Base-by-base conservation (phyloP, 2,888 invertebrate genomes). In the Eretmocerus hayati region DNA sequence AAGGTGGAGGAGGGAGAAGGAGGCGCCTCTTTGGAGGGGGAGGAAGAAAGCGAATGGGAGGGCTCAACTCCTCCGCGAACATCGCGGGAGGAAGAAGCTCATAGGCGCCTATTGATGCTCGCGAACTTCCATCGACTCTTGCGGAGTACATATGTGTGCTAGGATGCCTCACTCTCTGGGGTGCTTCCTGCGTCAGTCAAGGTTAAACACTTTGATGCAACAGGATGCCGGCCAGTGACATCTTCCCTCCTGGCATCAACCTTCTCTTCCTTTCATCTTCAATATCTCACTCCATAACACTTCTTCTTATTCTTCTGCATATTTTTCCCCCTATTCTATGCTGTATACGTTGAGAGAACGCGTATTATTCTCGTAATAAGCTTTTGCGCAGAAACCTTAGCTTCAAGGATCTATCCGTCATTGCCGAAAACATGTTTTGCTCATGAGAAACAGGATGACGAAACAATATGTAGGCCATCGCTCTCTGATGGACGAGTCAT, bases 151-250 rank as follows among this genome's bases (percentile, higher is more conserved):
- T 26, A 26, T 26, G 11, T 26, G 26, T 11, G 26, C 8, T 11
- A 26, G 26, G 26, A 11, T 11, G 26, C 6, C 26, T 11, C 57
- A 61, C 60, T 66, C 65, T 65, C 65, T 65, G 61, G 46, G n/a
- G n/a, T n/a, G n/a, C n/a, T n/a, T n/a, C 65, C 64, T 65, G 60
- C 40, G 62, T n/a, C n/a, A 67, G 66, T 67, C 66, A 67, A 67
- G 68, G 67, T 62, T 67, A 36, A 53, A 52, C 59, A 55, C 45
- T 58, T 59, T 64, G 67, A 70, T 71, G 70, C 68, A 67, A 67
- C 67, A 67, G 67, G 66, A 67, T 60, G 58, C 56, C 61, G 65
- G 65, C 59, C 64, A 58, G 64, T 66, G 63, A 64, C 63, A 56
- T 60, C 50, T 32, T 47, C 35, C 58, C 8, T 39, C 46, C 54